These are phyloP conservation scores for Trichacis sp. DNA, from an alignment of 2,888 invertebrate genomes.

Conservation along the genomic window DNA sequence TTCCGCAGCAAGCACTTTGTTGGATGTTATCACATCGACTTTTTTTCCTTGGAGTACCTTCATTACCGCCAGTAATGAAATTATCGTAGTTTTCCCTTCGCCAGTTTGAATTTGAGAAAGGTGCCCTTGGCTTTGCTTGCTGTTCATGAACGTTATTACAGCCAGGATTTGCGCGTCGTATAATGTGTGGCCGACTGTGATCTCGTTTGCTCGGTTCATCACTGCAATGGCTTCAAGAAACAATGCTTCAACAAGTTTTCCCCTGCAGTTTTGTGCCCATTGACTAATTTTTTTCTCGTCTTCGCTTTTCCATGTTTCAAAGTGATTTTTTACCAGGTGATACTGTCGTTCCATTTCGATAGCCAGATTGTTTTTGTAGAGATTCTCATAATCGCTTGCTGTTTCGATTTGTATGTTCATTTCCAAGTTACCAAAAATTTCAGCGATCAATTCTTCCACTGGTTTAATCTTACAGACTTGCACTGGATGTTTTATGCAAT, in stretches of 20 bases:
- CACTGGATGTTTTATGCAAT: not conserved
- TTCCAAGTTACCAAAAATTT: not conserved
- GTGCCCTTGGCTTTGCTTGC: conserved; percentile 13
- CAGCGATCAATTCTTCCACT: not conserved
- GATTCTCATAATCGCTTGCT: not conserved
- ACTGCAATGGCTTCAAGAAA: not conserved
- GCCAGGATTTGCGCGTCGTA: not conserved
- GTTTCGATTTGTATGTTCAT: too few relatives aligned
- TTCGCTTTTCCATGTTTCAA: not conserved
- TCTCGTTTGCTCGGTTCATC: not conserved
- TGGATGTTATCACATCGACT: conserved; percentile 61
- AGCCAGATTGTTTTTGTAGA: too few relatives aligned
- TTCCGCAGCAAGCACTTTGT: conserved; percentile 54
- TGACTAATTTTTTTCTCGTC: not conserved
- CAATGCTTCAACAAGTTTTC: not conserved
- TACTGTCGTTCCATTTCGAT: not conserved
- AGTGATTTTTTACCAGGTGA: not conserved
- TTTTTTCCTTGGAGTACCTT: conserved; percentile 50
- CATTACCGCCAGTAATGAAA: conserved; percentile 55
- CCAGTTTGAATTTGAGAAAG: conserved; percentile 62
- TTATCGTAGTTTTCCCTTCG: conserved; percentile 64
- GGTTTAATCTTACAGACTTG: not conserved
- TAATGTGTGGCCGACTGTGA: not conserved
- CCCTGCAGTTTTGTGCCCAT: not conserved
- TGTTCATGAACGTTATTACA: not conserved